phyloP scores from a whole-genome alignment of 2,797 vertebrate genomes.

The Mastacembelus armatus region DNA sequence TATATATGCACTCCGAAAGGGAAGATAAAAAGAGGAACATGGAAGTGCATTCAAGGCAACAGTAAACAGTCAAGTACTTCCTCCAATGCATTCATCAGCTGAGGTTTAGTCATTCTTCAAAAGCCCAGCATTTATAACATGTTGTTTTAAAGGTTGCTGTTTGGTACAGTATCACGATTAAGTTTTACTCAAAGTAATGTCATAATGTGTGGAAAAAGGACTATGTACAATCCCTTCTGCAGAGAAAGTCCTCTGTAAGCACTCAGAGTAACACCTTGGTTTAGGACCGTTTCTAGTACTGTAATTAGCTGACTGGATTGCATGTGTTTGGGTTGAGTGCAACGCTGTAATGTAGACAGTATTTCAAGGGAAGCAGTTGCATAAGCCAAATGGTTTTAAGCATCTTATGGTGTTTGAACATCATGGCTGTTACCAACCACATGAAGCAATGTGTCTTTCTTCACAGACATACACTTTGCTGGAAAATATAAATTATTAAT shows the following conservation, averaged over 20 bases:
- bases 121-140: too few species aligned
- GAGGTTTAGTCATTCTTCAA: not conserved
- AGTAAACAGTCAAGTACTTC: not conserved
- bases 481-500: too few species aligned
- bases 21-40: not conserved
- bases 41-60: not conserved
- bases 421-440: not conserved
- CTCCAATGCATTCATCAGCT: not conserved
- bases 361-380: not conserved
- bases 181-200: too few species aligned
- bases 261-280: not conserved
- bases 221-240: not conserved
- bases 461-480: not conserved
- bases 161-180: too few species aligned
- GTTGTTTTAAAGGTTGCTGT: too few species aligned
- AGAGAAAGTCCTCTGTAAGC: not conserved
- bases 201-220: too few species aligned
- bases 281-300: constrained; percentile 6
- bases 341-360: constrained; percentile 7
- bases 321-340: not conserved
- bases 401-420: not conserved
- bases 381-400: constrained; percentile 2
- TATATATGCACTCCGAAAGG: too few species aligned
- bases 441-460: not conserved
- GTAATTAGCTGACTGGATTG: constrained; percentile 9